Base-by-base conservation (phyloP, 2,888 invertebrate genomes). In the Adelphocoris suturalis region DNA sequence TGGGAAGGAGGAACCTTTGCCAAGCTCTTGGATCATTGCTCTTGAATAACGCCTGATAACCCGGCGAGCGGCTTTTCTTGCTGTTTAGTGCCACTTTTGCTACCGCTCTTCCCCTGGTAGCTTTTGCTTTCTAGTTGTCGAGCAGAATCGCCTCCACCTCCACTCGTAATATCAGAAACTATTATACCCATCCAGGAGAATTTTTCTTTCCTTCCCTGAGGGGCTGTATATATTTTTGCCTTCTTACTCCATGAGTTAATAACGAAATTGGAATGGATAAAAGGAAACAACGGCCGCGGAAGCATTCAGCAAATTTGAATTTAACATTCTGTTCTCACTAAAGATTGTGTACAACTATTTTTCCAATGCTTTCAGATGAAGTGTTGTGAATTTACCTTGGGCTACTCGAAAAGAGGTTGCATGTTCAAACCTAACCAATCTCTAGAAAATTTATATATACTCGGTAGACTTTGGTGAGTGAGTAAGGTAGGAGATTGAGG, bases 1-100 rank as follows among this genome's bases (percentile, higher is more conserved):
- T 81, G n/a, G 85, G 75, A 37, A 46, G 14, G 46, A 37, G 28
- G 19, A 61, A 68, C 55, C 57, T 68, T n/a, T 75, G 75, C 76
- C 75, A 86, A 75, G 75, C 86, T 47, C 86, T 52, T 75, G 89
- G 89, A 89, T 89, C 89, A 89, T 89, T 89, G 89, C 55, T 89
- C 89, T 55, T 28, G 89, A 57, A 89, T 89, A 86, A 86, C 86
- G 27, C 23, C 86, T 68, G 86, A 86, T 86, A 86, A 75, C 86
- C 86, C 55, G 47, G 86, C 19, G 47, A 57, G 52, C 27, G 75
- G 68, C 16, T 86, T 86, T 86, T 75, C 86, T 75, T 75, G 86
- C 86, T 75, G 27, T 86, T 86, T 86, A 86, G 86, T 75, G 86
- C 86, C 86, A 52, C 82, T 82, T 82, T 82, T 78, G 46, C 47